Percentiles rank a stretch among this genome's conserved stretches.
Conservation (phyloP, 1,140 invertebrate genomes). For the Aphidius gifuensis region DNA sequence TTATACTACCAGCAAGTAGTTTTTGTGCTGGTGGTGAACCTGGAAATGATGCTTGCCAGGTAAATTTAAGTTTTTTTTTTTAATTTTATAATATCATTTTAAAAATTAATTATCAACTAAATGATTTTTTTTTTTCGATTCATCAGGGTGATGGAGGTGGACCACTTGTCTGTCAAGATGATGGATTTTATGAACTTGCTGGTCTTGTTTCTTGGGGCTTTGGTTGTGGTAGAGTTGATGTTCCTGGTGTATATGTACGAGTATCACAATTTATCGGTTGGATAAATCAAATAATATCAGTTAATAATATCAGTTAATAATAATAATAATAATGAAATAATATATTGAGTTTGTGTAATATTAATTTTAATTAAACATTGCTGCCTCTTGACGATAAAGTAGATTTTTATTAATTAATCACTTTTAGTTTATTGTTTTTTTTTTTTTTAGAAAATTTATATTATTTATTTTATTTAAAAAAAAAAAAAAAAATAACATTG, state of each 20-base stretch:
- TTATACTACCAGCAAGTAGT: constrained; percentile 85
- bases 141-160: constrained; percentile 85
- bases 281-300: constrained; percentile 96
- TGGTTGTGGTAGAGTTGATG: constrained; percentile 82
- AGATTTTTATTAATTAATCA: constrained; percentile 1
- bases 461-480: background rate
- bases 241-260: constrained; percentile 91
- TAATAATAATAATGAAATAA: background rate
- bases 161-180: constrained; percentile 86
- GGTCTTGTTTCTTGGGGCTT: constrained; percentile 92
- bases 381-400: constrained; percentile 25
- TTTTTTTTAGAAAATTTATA: too few species aligned
- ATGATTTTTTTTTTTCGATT: constrained; percentile 1
- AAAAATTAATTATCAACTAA: background rate
- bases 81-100: constrained; percentile 1
- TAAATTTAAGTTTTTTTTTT: constrained; percentile 46
- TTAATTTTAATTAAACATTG: constrained; percentile 19
- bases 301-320: constrained; percentile 70
- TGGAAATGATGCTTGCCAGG: constrained; percentile 91
- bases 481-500: constrained; percentile 15
- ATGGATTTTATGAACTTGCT: constrained; percentile 87
- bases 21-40: constrained; percentile 92
- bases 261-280: constrained; percentile 92
- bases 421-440: constrained; percentile 2
- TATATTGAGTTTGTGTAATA: background rate